Evolutionary conservation across 37 sponge, comb jelly and placozoan species (phyloP).

Genomic region (Geodia barretti): DNA sequence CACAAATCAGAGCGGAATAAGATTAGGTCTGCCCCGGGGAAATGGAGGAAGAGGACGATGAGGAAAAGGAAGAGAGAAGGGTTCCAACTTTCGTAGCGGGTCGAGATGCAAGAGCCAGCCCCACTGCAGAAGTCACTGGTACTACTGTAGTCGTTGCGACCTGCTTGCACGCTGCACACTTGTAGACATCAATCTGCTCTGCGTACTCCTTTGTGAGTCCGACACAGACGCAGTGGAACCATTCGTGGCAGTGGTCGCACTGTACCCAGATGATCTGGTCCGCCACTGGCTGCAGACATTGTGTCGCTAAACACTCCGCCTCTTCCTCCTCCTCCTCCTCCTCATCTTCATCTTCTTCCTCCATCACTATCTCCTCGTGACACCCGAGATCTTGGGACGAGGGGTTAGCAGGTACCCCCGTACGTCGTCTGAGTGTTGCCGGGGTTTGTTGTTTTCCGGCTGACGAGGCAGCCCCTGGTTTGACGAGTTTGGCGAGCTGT

Average conservation of each 20-base stretch:
- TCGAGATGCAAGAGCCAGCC: no score
- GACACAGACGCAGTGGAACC: slow-evolving; percentile 92
- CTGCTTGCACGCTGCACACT: slow-evolving; percentile 55
- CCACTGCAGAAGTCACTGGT: no score
- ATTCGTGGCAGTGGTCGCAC: slow-evolving; percentile 90
- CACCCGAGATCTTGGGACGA: slow-evolving; percentile 37
- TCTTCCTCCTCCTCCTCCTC: slow-evolving; percentile 56
- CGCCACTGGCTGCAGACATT: slow-evolving; percentile 72
- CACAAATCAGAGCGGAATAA: no score
- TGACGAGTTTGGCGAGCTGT: background rate
- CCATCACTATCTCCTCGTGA: slow-evolving; percentile 37
- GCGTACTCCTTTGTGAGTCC: slow-evolving; percentile 76
- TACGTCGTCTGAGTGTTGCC: background rate
- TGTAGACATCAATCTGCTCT: slow-evolving; percentile 77
- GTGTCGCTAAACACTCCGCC: slow-evolving; percentile 61
- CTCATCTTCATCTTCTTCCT: slow-evolving; percentile 2
- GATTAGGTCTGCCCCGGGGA: no score
- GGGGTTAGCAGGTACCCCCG: background rate
- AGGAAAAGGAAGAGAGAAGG: no score
- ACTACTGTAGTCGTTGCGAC: background rate
- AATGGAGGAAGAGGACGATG: no score
- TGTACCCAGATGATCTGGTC: slow-evolving; percentile 91
- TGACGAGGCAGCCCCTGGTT: no score
- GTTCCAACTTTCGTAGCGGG: no score
- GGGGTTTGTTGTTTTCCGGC: no score